Evolutionary conservation across 2,888 invertebrate species (phyloP).

Genomic region (Cheilosia soror): DNA sequence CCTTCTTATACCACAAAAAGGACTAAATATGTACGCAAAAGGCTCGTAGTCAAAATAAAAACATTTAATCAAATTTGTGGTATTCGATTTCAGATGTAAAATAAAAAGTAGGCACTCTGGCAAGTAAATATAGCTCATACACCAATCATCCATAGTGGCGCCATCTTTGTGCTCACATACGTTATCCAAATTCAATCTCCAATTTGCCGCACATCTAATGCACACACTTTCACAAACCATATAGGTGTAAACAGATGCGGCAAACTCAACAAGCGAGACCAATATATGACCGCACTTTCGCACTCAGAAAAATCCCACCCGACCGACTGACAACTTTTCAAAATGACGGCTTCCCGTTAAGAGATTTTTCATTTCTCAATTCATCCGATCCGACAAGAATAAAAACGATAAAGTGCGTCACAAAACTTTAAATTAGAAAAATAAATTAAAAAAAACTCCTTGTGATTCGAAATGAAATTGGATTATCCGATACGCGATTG

Average conservation of each 20-base stretch:
- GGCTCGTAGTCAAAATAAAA: no score
- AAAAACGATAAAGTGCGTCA: slow-evolving; percentile 56
- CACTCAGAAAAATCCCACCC: slow-evolving; percentile 57
- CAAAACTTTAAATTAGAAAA: slow-evolving; percentile 39
- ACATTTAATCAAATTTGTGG: no score
- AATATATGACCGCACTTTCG: not conserved
- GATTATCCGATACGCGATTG: slow-evolving; percentile 40
- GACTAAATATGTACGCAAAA: no score
- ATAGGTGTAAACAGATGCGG: slow-evolving; percentile 27
- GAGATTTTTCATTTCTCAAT: slow-evolving; percentile 64
- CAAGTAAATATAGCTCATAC: not conserved
- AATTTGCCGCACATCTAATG: slow-evolving; percentile 33
- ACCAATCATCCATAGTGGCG: not conserved
- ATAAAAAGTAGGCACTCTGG: not conserved
- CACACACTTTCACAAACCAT: not conserved
- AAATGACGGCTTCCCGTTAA: slow-evolving; percentile 75
- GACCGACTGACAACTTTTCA: slow-evolving; percentile 70
- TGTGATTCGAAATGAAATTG: slow-evolving; percentile 49
- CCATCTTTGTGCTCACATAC: slow-evolving; percentile 13
- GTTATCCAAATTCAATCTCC: not conserved
- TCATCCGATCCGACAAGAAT: slow-evolving; percentile 58
- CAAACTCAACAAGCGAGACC: slow-evolving; percentile 45
- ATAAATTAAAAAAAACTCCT: slow-evolving; percentile 5
- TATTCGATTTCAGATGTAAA: no score
- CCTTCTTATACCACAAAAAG: no score